Evolutionary conservation across 2,113 vertebrate genomes (phyloP).

Genomic region (Diadophis punctatus): DNA sequence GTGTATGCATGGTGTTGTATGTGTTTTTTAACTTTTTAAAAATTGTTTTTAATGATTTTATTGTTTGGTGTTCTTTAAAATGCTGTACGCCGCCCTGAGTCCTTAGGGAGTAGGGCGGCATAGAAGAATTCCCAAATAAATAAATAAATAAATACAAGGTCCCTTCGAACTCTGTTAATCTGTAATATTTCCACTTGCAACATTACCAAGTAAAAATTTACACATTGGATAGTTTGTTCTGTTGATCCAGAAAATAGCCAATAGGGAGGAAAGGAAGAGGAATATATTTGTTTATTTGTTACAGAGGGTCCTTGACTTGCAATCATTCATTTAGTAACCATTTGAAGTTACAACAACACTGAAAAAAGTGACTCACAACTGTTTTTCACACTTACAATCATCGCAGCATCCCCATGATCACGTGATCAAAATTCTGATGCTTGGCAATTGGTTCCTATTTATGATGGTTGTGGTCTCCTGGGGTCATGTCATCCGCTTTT

Average conservation of each 20-base stretch:
- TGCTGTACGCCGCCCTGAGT: too few relatives aligned
- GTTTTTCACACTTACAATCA: background rate
- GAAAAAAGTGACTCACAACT: background rate
- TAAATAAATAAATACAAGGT: too few relatives aligned
- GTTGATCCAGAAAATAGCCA: background rate
- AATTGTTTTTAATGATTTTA: too few relatives aligned
- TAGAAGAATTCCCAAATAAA: too few relatives aligned
- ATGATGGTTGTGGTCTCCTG: background rate
- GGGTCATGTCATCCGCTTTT: background rate
- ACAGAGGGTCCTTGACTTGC: background rate
- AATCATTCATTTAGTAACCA: background rate
- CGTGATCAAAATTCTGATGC: background rate
- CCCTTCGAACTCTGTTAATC: too few relatives aligned
- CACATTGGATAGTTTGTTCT: background rate
- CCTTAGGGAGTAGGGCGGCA: too few relatives aligned
- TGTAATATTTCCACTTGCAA: background rate
- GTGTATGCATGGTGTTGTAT: too few relatives aligned
- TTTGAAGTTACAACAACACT: background rate
- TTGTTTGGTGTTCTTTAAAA: too few relatives aligned
- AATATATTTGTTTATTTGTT: background rate
- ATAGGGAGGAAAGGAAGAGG: background rate
- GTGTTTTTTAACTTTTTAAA: too few relatives aligned
- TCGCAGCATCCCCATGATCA: background rate
- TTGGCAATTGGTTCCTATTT: background rate
- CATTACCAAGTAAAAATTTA: background rate